Conservation (phyloP, 2,797 vertebrate species). For the Pangasius larnaudii region DNA sequence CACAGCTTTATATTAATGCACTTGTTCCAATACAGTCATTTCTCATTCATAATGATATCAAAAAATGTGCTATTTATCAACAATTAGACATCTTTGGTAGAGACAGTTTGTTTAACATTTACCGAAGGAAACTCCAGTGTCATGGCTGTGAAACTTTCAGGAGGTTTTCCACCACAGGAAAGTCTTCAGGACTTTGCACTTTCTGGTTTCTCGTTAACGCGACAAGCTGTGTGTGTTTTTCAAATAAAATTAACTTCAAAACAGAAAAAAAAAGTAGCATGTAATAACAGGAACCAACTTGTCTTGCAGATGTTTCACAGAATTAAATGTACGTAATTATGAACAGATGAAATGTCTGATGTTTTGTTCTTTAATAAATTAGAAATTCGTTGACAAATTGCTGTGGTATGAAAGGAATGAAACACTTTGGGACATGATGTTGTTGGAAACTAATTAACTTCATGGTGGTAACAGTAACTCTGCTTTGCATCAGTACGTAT, state of each 20-base stretch:
- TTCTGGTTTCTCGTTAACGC: neutral
- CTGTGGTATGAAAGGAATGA: neutral
- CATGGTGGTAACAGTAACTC: neutral
- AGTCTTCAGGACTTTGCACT: neutral
- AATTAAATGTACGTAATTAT: neutral
- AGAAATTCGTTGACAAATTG: neutral
- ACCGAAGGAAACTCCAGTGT: neutral
- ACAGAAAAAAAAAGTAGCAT: neutral
- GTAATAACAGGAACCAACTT: neutral
- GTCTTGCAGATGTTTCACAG: neutral
- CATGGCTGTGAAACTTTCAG: neutral
- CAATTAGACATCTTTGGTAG: too few relatives aligned
- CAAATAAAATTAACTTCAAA: neutral
- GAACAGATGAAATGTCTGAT: neutral
- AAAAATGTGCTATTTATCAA: neutral
- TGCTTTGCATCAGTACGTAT: neutral
- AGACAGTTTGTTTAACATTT: neutral
- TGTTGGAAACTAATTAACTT: neutral
- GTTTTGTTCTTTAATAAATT: neutral
- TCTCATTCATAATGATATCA: neutral
- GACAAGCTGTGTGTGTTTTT: neutral
- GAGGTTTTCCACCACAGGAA: neutral
- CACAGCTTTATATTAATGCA: neutral
- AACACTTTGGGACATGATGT: neutral
- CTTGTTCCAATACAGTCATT: neutral